phyloP scores from a whole-genome alignment of 2,888 invertebrate genomes.

The Leptopilina myrica region DNA sequence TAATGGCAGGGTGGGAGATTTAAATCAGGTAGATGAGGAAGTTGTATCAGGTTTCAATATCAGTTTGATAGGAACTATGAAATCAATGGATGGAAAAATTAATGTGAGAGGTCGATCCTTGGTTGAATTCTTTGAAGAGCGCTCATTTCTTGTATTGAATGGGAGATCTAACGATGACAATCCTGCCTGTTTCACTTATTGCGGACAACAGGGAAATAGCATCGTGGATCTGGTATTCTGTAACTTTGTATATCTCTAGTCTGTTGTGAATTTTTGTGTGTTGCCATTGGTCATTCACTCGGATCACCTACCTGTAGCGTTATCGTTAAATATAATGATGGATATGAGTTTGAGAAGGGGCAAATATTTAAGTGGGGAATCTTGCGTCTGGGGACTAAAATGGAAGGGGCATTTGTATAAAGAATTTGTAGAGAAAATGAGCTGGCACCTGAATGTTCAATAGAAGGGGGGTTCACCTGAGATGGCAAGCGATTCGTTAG shows the following conservation, averaged over 20 bases:
- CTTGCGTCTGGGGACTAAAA: neutral
- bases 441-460: neutral
- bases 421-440: neutral
- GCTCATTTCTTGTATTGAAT: conserved; percentile 21
- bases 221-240: conserved; percentile 35
- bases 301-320: conserved; percentile 16
- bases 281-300: neutral
- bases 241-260: neutral
- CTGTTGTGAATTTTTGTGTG: neutral
- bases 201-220: conserved; percentile 9
- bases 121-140: conserved; percentile 24
- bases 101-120: neutral
- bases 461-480: neutral
- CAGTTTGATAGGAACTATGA: neutral
- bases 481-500: neutral
- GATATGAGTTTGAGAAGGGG: neutral
- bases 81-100: neutral
- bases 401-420: neutral
- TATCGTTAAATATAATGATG: neutral
- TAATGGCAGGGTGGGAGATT: too few relatives aligned
- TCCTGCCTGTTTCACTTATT: conserved; percentile 24
- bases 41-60: neutral
- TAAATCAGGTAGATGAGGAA: too few relatives aligned
- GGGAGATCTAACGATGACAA: conserved; percentile 25
- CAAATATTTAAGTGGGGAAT: neutral